Evolutionary conservation across 2,113 vertebrate genomes (phyloP), one percentile per base, ranked within the genome.

Genomic region (Rhynchomys soricoides): DNA sequence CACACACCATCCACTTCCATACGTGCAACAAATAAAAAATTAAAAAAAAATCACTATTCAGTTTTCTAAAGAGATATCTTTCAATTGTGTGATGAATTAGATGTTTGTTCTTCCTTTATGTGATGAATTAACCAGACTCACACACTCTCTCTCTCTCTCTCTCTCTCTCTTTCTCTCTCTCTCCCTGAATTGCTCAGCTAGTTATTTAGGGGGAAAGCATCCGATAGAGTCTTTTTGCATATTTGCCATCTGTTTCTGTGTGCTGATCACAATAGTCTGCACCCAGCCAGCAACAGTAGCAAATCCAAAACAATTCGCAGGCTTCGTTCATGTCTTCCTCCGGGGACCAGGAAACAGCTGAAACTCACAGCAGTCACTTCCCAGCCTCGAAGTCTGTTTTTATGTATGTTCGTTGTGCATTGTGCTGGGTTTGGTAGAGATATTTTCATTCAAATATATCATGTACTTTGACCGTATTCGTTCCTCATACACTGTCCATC

Each of bases 181-280:
- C 16, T 55, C 79, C 52, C 31, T 73, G 26, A 96, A 90, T 91
- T 88, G 75, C 45, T 97, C 95, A 68, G 78, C 95, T 96, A 75
- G 92, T 64, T 70, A 31, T 82, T 91, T 77, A 9, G 34, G 59
- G 19, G 48, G 55, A 83, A 71, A 73, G 48, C 57, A 85, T 43
- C 71, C 81, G 40, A 86, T 78, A 50, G 37, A 19, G n/a, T 16
- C 22, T 94, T 93, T 96, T 45, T 97, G 83, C 85, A 92, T 96
- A 95, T 95, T n/a, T 91, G 17, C 93, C 97, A 96, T 95, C 91
- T 97, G 93, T 93, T 93, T 93, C 94, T 70, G 90, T 71, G 86
- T 74, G 83, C 73, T 94, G 89, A 96, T 94, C 89, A 92, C 85
- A 93, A 77, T 37, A 37, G 62, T 74, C 81, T 73, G 86, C 40